Evolutionary conservation across 64 coral and sea anemone species (phyloP), one percentile per base, ranked within the genome.

Genomic region (Catalaphyllia jardinei): DNA sequence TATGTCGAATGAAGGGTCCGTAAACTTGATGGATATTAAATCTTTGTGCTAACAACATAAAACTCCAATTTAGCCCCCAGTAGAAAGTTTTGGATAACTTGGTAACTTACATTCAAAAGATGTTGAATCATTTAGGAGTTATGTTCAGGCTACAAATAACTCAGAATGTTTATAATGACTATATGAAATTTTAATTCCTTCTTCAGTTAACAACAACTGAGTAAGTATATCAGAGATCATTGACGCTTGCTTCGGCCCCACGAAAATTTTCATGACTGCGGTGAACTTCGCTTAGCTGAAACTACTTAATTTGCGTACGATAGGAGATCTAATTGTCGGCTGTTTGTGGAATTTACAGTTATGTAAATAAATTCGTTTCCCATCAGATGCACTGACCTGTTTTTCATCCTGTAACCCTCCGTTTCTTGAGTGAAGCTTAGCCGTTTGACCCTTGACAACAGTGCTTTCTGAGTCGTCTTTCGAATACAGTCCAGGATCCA

Each of bases 361-460:
- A 31, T 18, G 0, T 7, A 27, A 46, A 55, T 27, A 67, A 67
- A 67, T 19, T 74, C 17, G 76, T 79, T 62, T 10, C 60, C 4
- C 28, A 18, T 10, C n/a, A n/a, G 16, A 19, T 0, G 16, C 2
- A 49, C 61, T 46, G 10, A 84, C 80, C 80, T 38, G 80, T 50
- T 62, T 84, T 49, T 69, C 80, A 84, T 69, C 62, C 6, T 84
- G 31, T 24, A 69, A 84, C 8, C 60, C 10, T 67, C 80, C 80
- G 71, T 17, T 20, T 20, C 80, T 28, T 24, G 80, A 64, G 33
- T 84, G 80, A 46, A 84, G 80, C 49, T 84, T 84, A n/a, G 62
- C 80, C 8, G 80, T 84, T 46, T 38, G 30, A 8, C 80, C 80
- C 1, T 49, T 62, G 22, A 10, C 35, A 17, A 84, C 80, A 71